phyloP scores from a whole-genome alignment of 92 coral and sea anemone genomes.

The Galaxea fascicularis region DNA sequence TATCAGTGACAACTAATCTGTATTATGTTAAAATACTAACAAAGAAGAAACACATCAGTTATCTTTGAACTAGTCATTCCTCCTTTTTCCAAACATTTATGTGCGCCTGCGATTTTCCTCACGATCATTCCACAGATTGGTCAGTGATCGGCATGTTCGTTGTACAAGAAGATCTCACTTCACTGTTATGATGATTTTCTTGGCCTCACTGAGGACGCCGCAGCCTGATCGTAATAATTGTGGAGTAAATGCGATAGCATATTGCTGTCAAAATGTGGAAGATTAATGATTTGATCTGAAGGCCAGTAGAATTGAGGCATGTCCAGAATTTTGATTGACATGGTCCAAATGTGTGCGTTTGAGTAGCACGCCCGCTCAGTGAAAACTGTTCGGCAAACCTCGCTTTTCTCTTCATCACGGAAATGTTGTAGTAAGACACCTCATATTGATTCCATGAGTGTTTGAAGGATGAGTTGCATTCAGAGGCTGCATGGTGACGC shows the following conservation, averaged over 20 bases:
- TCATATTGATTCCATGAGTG: neutral
- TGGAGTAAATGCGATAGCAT: constrained; percentile 87
- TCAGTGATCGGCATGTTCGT: neutral
- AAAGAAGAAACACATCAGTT: neutral
- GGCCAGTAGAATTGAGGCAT: constrained; percentile 38
- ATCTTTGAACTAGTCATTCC: neutral
- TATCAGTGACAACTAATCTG: constrained; percentile 19
- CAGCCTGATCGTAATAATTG: constrained; percentile 78
- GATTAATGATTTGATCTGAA: constrained; percentile 84
- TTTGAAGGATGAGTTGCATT: neutral
- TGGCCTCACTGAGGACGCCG: constrained; percentile 47
- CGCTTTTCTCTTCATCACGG: neutral
- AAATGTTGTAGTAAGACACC: neutral
- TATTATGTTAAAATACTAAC: neutral
- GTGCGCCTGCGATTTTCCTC: neutral
- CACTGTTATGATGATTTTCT: constrained; percentile 36
- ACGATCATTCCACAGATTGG: neutral
- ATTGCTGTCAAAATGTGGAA: constrained; percentile 75
- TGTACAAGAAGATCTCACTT: constrained; percentile 42
- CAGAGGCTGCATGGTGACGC: neutral
- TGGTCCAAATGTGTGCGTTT: neutral
- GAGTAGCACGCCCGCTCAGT: constrained; percentile 2
- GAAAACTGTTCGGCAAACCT: neutral
- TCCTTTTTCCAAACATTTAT: constrained; percentile 2
- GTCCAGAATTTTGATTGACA: constrained; percentile 59